Base-by-base conservation (phyloP, 2,888 invertebrate species). In the Leptinotarsa juncta region DNA sequence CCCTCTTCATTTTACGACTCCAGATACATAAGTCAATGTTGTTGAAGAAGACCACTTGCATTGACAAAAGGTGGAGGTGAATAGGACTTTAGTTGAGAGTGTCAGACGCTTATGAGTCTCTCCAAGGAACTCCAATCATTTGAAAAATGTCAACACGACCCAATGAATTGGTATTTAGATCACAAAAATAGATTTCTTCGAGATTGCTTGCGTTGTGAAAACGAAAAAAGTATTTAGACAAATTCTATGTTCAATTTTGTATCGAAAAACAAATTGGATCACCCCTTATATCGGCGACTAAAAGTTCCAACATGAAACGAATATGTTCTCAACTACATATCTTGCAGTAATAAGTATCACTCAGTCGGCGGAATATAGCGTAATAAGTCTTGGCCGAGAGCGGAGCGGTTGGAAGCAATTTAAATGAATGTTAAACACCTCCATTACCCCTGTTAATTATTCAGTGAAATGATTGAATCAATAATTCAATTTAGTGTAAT, bases 401-500 rank as follows among this genome's bases (percentile, higher is more conserved):
- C 65, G 65, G 65, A 73, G 70, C 65, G 65, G 70, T 68, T 70
- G 70, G 73, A 68, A 73, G 73, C 70, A 57, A 57, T 73, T 70
- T 73, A 73, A 70, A 70, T 70, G 60, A 73, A 73, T 66, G 70
- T 65, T 70, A 73, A 66, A 50, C 55, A 66, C 62, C 55, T 69
- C 60, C 66, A 75, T 72, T 67, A 75, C 69, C 65, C 62, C 49
- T 60, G 14, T 53, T 68, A 68, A 70, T 75, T 75, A 69, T 70
- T 75, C 72, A 69, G 70, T 48, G 18, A 2, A 32, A 49, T 66
- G 72, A 72, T 72, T 57, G 65, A 72, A 75, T 75, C 75, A 75
- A 71, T 75, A 72, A 71, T 75, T 75, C 70, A 75, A 75, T 75
- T 72, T 72, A 72, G 67, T 72, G 72, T 69, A 66, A 65, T 66